These are phyloP conservation scores for Uropetala carovei DNA, from an alignment of 2,888 invertebrate genomes.

Conservation along the genomic window DNA sequence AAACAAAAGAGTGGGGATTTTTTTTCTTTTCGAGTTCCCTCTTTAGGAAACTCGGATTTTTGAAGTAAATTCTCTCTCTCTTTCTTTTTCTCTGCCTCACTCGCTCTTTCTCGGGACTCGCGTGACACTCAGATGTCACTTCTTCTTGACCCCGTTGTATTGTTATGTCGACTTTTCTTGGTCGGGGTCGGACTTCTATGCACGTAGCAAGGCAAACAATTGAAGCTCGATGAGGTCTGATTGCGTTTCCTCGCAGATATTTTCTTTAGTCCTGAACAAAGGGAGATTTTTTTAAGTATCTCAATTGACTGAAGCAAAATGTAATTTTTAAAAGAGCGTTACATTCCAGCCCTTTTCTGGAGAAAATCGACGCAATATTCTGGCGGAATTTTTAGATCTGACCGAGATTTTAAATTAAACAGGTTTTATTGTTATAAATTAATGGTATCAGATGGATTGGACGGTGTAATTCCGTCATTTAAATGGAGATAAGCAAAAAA, in stretches of 20 bases:
- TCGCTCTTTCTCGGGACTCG: background rate
- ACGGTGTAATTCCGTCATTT: no score
- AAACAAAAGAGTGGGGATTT: background rate
- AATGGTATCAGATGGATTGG: no score
- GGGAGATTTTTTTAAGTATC: background rate
- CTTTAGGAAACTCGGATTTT: background rate
- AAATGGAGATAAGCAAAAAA: no score
- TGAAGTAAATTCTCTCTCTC: background rate
- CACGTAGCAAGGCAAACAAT: constrained; percentile 48
- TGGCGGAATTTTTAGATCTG: background rate
- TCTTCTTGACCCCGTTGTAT: constrained; percentile 48
- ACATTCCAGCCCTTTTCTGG: background rate
- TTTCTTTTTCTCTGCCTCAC: background rate
- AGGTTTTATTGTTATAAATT: no score
- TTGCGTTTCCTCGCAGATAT: background rate
- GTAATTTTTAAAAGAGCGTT: background rate
- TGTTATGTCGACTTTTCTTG: background rate
- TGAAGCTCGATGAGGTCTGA: background rate
- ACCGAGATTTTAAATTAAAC: background rate
- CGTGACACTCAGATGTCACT: background rate
- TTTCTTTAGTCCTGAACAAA: constrained; percentile 18
- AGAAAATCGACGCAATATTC: background rate
- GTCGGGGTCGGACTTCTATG: constrained; percentile 25
- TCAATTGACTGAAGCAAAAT: background rate
- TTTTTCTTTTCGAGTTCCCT: no score